A percentile compares a stretch with the other conserved stretches of the same genome.
These are phyloP conservation scores for Drosophila repleta DNA, from an alignment of 1,140 invertebrate genomes.

Conservation along the genomic window DNA sequence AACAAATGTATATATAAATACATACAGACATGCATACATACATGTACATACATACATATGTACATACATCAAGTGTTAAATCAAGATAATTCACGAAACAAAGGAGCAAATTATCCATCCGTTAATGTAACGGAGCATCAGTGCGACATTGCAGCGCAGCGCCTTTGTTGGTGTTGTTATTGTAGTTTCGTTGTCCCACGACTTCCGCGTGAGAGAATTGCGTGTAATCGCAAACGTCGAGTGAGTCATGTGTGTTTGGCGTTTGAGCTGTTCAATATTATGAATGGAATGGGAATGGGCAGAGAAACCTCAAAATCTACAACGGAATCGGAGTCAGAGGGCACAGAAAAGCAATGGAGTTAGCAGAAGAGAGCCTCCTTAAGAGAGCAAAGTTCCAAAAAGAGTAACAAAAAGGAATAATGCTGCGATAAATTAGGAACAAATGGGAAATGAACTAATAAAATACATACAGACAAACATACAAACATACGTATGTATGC, in stretches of 20 bases:
- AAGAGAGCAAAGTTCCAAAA: too few species aligned
- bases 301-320: constrained; percentile 29
- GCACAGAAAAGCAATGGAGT: constrained; percentile 26
- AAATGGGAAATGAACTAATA: too few species aligned
- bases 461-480: not conserved
- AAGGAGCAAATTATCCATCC: constrained; percentile 63
- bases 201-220: constrained; percentile 64
- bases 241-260: constrained; percentile 26
- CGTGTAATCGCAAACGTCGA: constrained; percentile 44
- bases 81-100: constrained; percentile 47
- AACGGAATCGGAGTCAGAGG: constrained; percentile 39
- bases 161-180: constrained; percentile 34
- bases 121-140: constrained; percentile 60
- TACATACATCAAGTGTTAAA: not conserved
- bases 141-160: constrained; percentile 53
- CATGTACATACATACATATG: not conserved
- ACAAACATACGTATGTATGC: not conserved
- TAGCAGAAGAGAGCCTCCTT: too few species aligned
- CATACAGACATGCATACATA: not conserved
- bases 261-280: constrained; percentile 54
- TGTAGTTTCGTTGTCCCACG: constrained; percentile 39
- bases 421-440: too few species aligned
- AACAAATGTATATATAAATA: not conserved
- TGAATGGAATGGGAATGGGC: constrained; percentile 53
- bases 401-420: too few species aligned